Percentiles rank a stretch among this genome's conserved stretches.
Conservation (phyloP, 2,888 invertebrate genomes). For the Andrena camellia region DNA sequence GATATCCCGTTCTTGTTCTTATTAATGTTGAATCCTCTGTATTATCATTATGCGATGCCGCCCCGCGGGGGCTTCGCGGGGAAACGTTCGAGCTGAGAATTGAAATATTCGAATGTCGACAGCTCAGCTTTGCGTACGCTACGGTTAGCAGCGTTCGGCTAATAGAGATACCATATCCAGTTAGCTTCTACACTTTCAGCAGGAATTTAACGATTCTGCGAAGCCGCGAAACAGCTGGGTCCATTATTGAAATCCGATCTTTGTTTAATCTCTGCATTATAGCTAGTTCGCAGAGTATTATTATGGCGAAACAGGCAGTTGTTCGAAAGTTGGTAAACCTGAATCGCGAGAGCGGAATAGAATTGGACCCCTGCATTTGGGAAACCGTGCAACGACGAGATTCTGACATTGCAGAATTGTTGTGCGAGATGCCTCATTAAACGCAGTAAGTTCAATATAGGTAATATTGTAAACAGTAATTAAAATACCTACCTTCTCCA, state of each 20-base stretch:
- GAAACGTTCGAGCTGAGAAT: too few species aligned
- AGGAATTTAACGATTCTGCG: not conserved
- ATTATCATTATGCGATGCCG: not conserved
- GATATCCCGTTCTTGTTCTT: constrained; percentile 29
- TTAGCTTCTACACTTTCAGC: constrained; percentile 6
- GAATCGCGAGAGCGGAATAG: constrained; percentile 7
- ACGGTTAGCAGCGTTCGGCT: not conserved
- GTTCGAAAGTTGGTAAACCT: constrained; percentile 39
- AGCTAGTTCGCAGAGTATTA: constrained; percentile 31
- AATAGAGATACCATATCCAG: not conserved
- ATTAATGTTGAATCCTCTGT: constrained; percentile 29
- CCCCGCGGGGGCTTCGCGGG: too few species aligned
- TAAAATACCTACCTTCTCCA: too few species aligned
- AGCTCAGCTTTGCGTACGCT: not conserved
- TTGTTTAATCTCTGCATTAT: constrained; percentile 46
- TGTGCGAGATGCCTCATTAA: too few species aligned
- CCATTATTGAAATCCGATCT: constrained; percentile 58
- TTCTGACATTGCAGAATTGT: not conserved
- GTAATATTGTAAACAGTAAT: too few species aligned
- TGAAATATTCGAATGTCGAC: not conserved
- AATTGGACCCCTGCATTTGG: constrained; percentile 22
- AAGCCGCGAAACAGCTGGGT: constrained; percentile 43
- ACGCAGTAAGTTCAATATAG: too few species aligned
- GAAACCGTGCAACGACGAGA: not conserved
- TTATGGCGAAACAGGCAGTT: constrained; percentile 22